Conservation (phyloP, 92 coral and sea anemone species). For the Paragorgia papillata region DNA sequence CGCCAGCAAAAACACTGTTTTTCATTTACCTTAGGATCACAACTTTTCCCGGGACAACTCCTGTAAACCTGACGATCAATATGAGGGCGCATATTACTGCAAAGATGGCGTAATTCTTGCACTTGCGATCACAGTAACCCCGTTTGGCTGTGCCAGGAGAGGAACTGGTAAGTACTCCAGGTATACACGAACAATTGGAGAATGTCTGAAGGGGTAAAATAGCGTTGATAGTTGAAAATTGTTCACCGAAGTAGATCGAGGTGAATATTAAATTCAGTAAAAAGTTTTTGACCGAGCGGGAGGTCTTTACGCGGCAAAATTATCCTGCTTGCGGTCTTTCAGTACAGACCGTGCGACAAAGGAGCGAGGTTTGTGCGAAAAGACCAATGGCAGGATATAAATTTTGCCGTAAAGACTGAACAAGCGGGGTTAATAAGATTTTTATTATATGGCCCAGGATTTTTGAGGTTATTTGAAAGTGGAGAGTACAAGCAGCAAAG, state of each 20-base stretch:
- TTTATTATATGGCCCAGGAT: no score
- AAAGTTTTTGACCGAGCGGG: not conserved
- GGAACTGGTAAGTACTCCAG: constrained; percentile 34
- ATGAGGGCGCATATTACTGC: constrained; percentile 50
- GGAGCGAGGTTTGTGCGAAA: no score
- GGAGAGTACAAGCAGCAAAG: no score
- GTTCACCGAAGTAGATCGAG: no score
- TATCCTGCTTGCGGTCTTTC: no score
- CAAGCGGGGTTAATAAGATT: no score
- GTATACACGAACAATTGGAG: constrained; percentile 78
- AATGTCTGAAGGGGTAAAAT: constrained; percentile 56
- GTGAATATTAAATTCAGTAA: not conserved
- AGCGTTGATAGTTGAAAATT: no score
- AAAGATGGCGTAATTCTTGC: constrained; percentile 76
- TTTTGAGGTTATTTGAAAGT: no score
- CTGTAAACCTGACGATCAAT: constrained; percentile 64
- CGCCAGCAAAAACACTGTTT: not conserved
- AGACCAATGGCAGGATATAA: no score
- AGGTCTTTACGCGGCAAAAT: not conserved
- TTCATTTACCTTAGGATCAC: constrained; percentile 74
- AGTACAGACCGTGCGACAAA: no score
- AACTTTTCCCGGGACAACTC: constrained; percentile 77
- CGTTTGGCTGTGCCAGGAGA: constrained; percentile 60
- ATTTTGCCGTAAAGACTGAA: no score
- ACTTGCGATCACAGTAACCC: constrained; percentile 84